Evolutionary conservation across 2,888 invertebrate species (phyloP).

Genomic region (Argyresthia albistria): DNA sequence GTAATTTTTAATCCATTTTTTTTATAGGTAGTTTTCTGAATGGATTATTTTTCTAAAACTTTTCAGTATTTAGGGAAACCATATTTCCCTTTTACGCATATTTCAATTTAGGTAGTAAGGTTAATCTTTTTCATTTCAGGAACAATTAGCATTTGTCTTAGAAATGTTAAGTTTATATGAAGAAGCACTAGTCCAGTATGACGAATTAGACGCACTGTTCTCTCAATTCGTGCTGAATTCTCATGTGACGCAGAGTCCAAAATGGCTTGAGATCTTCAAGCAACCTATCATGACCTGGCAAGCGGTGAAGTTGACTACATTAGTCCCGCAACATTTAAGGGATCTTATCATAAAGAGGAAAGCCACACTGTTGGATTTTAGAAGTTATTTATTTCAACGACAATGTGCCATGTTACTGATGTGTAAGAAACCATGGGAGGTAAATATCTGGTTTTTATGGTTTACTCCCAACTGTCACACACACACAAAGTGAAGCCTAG

Average conservation of each 20-base stretch:
- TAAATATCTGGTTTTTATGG: slow-evolving; percentile 23
- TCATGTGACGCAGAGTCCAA: slow-evolving; percentile 88
- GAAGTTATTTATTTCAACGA: slow-evolving; percentile 94
- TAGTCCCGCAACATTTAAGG: slow-evolving; percentile 71
- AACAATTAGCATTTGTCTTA: slow-evolving; percentile 94
- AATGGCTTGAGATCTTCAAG: slow-evolving; percentile 88
- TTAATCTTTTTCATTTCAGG: slow-evolving; percentile 69
- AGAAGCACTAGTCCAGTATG: slow-evolving; percentile 96
- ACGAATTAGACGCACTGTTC: slow-evolving; percentile 96
- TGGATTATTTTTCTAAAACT: neutral
- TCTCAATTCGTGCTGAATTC: slow-evolving; percentile 97
- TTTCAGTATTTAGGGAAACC: neutral
- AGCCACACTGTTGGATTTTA: slow-evolving; percentile 88
- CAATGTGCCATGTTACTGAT: slow-evolving; percentile 89
- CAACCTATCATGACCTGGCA: slow-evolving; percentile 87
- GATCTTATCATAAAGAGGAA: slow-evolving; percentile 58
- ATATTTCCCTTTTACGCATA: neutral
- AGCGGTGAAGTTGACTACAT: slow-evolving; percentile 79
- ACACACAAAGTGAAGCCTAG: too few relatives aligned
- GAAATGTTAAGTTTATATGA: slow-evolving; percentile 95
- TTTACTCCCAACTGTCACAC: too few relatives aligned
- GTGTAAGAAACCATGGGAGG: slow-evolving; percentile 86
- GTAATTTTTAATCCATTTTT: slow-evolving; percentile 41
- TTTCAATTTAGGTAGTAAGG: neutral
- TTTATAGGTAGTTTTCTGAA: neutral